Percentiles rank a stretch among this genome's conserved stretches.
Conservation (phyloP, 2,113 vertebrate genomes). For the Anseranas semipalmata region DNA sequence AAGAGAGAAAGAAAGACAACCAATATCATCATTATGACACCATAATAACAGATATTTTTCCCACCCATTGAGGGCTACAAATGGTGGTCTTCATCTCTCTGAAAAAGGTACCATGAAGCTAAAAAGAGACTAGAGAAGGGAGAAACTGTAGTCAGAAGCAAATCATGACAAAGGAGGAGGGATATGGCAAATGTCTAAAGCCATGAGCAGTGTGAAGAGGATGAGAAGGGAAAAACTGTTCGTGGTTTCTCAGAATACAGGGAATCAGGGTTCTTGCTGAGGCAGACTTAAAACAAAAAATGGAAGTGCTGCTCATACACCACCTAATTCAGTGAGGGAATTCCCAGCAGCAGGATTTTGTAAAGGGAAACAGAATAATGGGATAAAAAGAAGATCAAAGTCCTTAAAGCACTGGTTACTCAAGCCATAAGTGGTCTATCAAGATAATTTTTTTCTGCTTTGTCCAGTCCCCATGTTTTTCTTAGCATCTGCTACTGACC, state of each 20-base stretch:
- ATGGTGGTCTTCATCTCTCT: not conserved
- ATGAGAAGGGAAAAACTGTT: not conserved
- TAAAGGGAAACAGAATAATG: slow-evolving; percentile 5
- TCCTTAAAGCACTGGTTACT: slow-evolving; percentile 6
- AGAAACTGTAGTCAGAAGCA: not conserved
- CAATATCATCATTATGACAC: not conserved
- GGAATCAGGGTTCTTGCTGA: not conserved
- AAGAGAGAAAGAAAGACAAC: too few relatives aligned
- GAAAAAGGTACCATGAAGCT: not conserved
- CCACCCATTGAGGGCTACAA: not conserved
- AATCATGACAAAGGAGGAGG: not conserved
- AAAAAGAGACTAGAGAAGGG: not conserved
- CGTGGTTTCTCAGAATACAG: not conserved
- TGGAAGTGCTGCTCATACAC: not conserved
- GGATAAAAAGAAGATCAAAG: slow-evolving; percentile 17
- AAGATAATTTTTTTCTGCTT: not conserved
- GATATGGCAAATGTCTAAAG: not conserved
- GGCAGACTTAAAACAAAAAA: not conserved
- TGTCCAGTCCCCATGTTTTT: not conserved
- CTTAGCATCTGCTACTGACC: not conserved
- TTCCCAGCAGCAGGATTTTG: not conserved
- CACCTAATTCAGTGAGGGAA: not conserved
- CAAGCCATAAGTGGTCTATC: not conserved
- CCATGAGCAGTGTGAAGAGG: not conserved
- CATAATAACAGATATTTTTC: not conserved